Percentiles rank a stretch among this genome's conserved stretches.
These are phyloP conservation scores for Acleris cristana DNA, from an alignment of 2,888 invertebrate species.

Conservation along the genomic window DNA sequence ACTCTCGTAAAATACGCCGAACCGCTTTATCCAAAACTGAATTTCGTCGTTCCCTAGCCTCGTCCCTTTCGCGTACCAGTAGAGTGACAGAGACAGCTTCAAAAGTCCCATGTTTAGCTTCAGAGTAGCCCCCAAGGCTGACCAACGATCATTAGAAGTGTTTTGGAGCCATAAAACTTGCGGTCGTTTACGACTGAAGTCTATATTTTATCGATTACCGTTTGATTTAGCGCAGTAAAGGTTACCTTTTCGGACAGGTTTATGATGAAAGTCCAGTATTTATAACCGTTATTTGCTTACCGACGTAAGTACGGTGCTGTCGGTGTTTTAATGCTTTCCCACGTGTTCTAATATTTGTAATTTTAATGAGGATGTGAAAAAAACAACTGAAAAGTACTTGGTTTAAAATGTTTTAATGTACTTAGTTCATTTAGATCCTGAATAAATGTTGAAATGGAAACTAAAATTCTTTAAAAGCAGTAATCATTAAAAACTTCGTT, in stretches of 20 bases:
- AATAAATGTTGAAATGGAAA: too few relatives aligned
- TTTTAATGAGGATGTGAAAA: neutral
- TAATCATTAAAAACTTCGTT: too few relatives aligned
- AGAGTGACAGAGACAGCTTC: too few relatives aligned
- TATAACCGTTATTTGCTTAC: constrained; percentile 30
- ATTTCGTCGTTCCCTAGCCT: too few relatives aligned
- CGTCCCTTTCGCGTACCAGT: too few relatives aligned
- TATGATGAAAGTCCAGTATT: constrained; percentile 28
- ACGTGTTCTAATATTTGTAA: neutral
- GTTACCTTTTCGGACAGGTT: constrained; percentile 31
- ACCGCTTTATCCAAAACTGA: too few relatives aligned
- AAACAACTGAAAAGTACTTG: neutral
- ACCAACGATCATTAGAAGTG: constrained; percentile 33
- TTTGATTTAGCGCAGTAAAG: constrained; percentile 33
- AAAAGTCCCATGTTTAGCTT: too few relatives aligned
- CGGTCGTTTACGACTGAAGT: constrained; percentile 28
- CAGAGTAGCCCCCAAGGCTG: neutral
- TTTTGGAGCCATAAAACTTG: constrained; percentile 34
- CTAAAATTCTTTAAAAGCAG: too few relatives aligned
- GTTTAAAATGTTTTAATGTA: neutral
- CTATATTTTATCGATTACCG: constrained; percentile 36
- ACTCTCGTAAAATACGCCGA: constrained; percentile 20
- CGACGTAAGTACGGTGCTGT: constrained; percentile 7
- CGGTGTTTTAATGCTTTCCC: constrained; percentile 2
- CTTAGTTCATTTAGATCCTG: too few relatives aligned